These are phyloP conservation scores for Coracias cyanogaster DNA, from an alignment of 2,797 vertebrate genomes.

Conservation along the genomic window DNA sequence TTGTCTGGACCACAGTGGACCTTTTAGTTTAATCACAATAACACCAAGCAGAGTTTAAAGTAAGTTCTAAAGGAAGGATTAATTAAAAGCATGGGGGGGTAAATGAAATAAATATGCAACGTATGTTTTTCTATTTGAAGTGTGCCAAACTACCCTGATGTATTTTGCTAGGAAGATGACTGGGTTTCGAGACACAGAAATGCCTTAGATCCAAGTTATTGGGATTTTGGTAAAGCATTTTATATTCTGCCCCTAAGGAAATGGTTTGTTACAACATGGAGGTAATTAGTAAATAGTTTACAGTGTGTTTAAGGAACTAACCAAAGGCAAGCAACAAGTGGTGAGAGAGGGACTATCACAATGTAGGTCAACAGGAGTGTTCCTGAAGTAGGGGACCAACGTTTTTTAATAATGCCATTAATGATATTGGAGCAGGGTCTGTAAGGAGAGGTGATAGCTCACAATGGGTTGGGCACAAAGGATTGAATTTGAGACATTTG, in stretches of 20 bases:
- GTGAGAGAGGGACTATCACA: neutral
- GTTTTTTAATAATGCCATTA: neutral
- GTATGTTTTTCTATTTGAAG: slow-evolving; percentile 9
- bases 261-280: neutral
- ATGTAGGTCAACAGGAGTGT: neutral
- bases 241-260: neutral
- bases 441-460: neutral
- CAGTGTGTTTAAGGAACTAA: neutral
- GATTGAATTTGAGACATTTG: neutral
- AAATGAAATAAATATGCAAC: neutral
- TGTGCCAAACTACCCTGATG: neutral
- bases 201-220: neutral
- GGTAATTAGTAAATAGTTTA: neutral
- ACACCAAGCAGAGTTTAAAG: slow-evolving; percentile 24
- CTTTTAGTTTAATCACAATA: slow-evolving; percentile 42
- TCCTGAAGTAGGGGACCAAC: neutral
- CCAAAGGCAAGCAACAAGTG: neutral
- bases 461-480: neutral
- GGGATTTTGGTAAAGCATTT: neutral
- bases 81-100: neutral
- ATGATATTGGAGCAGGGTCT: neutral
- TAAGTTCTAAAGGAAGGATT: slow-evolving; percentile 19
- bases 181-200: neutral
- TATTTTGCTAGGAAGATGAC: slow-evolving; percentile 5
- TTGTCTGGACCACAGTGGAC: neutral